Percentiles rank a stretch among this genome's conserved stretches.
Conservation (phyloP, 1,140 invertebrate genomes). For the Globodera ellingtonae region DNA sequence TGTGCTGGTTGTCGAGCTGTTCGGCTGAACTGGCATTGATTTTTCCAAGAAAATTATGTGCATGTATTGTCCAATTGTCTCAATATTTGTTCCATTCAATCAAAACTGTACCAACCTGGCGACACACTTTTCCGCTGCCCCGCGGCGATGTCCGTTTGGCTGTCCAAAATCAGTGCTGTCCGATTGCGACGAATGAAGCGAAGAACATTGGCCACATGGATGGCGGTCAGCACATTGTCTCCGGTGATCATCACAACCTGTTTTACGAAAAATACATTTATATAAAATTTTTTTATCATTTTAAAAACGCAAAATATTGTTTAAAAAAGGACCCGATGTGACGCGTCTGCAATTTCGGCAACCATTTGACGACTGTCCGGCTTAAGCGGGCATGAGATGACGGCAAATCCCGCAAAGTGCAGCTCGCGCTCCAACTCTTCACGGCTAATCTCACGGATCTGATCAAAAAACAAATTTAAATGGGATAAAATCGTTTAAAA, state of each 20-base stretch:
- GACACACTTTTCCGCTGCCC: too few species aligned
- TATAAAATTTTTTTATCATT: too few species aligned
- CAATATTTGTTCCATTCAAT: too few species aligned
- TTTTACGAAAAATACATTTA: too few species aligned
- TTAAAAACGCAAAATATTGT: constrained; percentile 25
- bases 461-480: constrained; percentile 4
- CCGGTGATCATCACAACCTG: constrained; percentile 98
- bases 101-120: too few species aligned
- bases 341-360: constrained; percentile 62
- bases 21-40: too few species aligned
- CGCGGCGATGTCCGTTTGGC: constrained; percentile 6
- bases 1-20: too few species aligned
- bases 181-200: constrained; percentile 79
- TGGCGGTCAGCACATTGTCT: constrained; percentile 96
- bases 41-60: too few species aligned
- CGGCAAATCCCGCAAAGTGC: constrained; percentile 93
- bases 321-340: constrained; percentile 53
- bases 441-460: constrained; percentile 79
- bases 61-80: too few species aligned
- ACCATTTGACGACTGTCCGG: constrained; percentile 88
- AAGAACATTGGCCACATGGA: constrained; percentile 92
- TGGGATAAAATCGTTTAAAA: too few species aligned
- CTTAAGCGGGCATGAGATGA: constrained; percentile 96
- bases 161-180: constrained; percentile 73
- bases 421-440: constrained; percentile 85